A percentile compares a stretch with the other conserved stretches of the same genome.
These are phyloP conservation scores for Plusia festucae DNA, from an alignment of 2,888 invertebrate genomes.

Conservation along the genomic window DNA sequence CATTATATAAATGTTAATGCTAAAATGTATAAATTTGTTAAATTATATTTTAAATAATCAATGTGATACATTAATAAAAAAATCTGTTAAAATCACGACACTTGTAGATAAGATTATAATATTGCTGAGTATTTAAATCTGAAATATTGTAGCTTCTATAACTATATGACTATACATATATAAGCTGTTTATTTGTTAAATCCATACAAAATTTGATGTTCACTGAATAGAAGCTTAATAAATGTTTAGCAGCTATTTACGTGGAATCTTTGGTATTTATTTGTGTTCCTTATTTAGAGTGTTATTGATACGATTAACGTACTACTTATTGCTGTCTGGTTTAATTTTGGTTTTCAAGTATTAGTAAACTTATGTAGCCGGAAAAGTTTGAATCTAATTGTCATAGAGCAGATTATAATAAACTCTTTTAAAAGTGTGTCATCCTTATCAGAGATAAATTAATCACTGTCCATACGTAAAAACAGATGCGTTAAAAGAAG, in stretches of 20 bases:
- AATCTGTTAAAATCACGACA: conserved; percentile 35
- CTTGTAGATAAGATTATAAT: conserved; percentile 40
- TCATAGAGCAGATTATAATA: background rate
- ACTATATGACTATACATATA: conserved; percentile 36
- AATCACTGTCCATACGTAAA: conserved; percentile 30
- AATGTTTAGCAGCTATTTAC: conserved; percentile 59
- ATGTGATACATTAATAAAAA: conserved; percentile 50
- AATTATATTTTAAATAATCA: conserved; percentile 33
- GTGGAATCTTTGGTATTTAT: conserved; percentile 29
- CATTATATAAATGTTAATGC: background rate
- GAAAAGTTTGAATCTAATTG: background rate
- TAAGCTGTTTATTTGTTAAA: conserved; percentile 51
- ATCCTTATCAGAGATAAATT: conserved; percentile 15
- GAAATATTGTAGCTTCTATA: conserved; percentile 44
- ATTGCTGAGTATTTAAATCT: conserved; percentile 28
- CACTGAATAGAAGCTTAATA: conserved; percentile 52
- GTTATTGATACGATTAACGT: background rate
- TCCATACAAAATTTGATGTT: conserved; percentile 51
- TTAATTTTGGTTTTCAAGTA: background rate
- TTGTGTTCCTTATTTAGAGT: conserved; percentile 1
- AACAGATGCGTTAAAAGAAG: conserved; percentile 40
- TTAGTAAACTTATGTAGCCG: background rate
- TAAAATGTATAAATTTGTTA: conserved; percentile 16
- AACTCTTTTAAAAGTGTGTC: conserved; percentile 5
- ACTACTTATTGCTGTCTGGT: background rate